A percentile compares a stretch with the other conserved stretches of the same genome.
phyloP scores from a whole-genome alignment of 2,797 vertebrate genomes.

The Linurgus olivaceus region DNA sequence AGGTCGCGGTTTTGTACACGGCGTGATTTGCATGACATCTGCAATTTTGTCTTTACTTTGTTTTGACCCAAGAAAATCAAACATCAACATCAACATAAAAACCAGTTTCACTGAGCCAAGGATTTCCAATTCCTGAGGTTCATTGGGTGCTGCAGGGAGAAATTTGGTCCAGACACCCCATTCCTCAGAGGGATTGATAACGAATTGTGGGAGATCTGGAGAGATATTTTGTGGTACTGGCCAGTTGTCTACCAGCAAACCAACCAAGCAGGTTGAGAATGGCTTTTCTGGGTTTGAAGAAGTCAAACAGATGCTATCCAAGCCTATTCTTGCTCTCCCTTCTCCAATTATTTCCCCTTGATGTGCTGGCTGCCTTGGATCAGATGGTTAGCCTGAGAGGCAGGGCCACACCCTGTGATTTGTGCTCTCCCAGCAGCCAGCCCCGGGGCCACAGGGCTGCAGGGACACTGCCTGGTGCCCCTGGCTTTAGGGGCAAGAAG shows the following conservation, averaged over 20 bases:
- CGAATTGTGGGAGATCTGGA: not conserved
- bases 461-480: not conserved
- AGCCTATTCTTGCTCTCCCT: not conserved
- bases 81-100: not conserved
- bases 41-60: not conserved
- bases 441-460: not conserved
- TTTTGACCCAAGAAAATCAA: not conserved
- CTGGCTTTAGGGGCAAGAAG: not conserved
- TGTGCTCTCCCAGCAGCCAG: not conserved
- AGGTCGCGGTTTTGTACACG: not conserved
- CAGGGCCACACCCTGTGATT: not conserved
- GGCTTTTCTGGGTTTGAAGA: not conserved
- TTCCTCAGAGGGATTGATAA: not conserved
- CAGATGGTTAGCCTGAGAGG: fast-evolving
- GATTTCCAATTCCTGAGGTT: not conserved
- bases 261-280: not conserved
- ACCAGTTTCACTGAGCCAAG: not conserved
- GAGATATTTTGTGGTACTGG: not conserved
- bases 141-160: not conserved
- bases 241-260: not conserved
- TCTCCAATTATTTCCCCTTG: not conserved
- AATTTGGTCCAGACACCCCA: not conserved
- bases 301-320: not conserved
- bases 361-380: not conserved
- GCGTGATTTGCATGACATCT: not conserved